Conservation (phyloP, 1,140 invertebrate genomes). For the Artemia franciscana region DNA sequence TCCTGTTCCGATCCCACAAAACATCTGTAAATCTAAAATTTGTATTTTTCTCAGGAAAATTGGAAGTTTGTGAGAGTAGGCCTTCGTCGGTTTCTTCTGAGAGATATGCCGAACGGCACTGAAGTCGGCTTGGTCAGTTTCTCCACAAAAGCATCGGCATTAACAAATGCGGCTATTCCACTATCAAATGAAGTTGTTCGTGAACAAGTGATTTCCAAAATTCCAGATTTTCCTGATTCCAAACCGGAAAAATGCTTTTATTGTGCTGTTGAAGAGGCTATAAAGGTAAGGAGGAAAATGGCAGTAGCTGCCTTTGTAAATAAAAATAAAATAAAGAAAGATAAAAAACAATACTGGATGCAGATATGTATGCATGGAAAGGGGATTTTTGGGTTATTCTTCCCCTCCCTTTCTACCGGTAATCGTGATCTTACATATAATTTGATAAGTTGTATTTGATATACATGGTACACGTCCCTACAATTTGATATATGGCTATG, state of each 20-base stretch:
- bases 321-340: neutral
- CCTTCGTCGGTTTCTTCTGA: neutral
- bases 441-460: too few species aligned
- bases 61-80: neutral
- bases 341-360: neutral
- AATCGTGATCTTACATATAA: too few species aligned
- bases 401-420: too few species aligned
- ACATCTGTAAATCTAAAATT: neutral
- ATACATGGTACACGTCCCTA: too few species aligned
- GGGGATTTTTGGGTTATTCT: too few species aligned
- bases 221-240: neutral
- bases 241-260: neutral
- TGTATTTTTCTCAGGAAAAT: neutral
- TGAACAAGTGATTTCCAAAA: neutral
- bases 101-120: neutral
- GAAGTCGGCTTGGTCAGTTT: neutral
- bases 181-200: neutral
- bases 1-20: too few species aligned
- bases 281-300: neutral
- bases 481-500: too few species aligned
- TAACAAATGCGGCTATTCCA: neutral
- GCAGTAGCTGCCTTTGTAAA: neutral
- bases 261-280: neutral
- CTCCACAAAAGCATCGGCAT: neutral
- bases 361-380: neutral